A percentile compares a stretch with the other conserved stretches of the same genome.
Conservation (phyloP, 2,113 vertebrate genomes). For the Otis tarda region DNA sequence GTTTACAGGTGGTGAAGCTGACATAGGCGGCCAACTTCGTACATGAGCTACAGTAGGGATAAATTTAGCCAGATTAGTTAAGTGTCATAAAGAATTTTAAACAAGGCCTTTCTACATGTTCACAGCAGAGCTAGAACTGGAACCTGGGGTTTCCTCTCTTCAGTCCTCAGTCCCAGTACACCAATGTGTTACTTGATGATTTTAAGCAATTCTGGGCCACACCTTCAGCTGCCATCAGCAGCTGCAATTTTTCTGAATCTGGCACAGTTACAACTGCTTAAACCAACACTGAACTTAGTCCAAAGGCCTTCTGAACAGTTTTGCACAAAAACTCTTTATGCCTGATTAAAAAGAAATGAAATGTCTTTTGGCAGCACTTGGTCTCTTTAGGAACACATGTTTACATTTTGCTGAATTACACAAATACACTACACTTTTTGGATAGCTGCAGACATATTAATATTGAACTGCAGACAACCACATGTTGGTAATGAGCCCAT, state of each 20-base stretch:
- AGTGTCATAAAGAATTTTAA: constrained; percentile 26
- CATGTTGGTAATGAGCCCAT: constrained; percentile 76
- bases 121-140: neutral
- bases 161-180: neutral
- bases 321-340: neutral
- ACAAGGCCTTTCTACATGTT: neutral
- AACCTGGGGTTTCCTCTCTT: neutral
- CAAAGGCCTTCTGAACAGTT: neutral
- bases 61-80: neutral
- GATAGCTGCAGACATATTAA: constrained; percentile 62
- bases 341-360: neutral
- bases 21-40: neutral
- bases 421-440: constrained; percentile 3
- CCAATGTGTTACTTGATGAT: neutral
- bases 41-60: neutral
- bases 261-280: neutral
- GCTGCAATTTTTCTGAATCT: neutral
- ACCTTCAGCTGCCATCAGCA: neutral
- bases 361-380: constrained; percentile 24
- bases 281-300: neutral
- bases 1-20: neutral
- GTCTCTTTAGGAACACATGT: constrained; percentile 56
- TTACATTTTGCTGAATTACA: constrained; percentile 69
- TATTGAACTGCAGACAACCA: constrained; percentile 68
- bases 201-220: neutral